phyloP scores from a whole-genome alignment of 2,888 invertebrate species.

The Troglohyphantes excavatus region DNA sequence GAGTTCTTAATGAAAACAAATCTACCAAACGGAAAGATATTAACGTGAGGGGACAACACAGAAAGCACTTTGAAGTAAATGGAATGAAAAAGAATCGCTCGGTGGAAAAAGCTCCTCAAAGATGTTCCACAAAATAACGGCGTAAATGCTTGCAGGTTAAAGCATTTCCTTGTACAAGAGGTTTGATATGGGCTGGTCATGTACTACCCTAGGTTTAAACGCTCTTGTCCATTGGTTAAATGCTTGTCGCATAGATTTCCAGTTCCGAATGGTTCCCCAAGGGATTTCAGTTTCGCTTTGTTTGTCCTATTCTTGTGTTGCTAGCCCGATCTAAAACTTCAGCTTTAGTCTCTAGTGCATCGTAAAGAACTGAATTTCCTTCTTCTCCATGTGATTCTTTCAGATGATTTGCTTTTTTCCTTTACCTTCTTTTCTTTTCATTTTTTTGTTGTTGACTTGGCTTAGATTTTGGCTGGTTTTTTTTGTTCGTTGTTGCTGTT shows the following conservation, averaged over 20 bases:
- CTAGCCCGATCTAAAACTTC: slow-evolving; percentile 57
- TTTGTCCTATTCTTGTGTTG: slow-evolving; percentile 59
- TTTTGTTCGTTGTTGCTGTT: slow-evolving; percentile 50
- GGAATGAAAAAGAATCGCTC: slow-evolving; percentile 71
- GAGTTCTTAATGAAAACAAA: slow-evolving; percentile 75
- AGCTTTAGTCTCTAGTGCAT: slow-evolving; percentile 66
- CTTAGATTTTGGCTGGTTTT: slow-evolving; percentile 35
- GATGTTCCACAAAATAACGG: slow-evolving; percentile 55
- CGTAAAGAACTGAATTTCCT: slow-evolving; percentile 72
- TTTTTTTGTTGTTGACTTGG: slow-evolving; percentile 39
- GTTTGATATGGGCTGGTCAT: slow-evolving; percentile 72
- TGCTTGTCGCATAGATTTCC: slow-evolving; percentile 72
- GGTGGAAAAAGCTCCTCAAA: slow-evolving; percentile 38
- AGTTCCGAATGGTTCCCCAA: slow-evolving; percentile 23
- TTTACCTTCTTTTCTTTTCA: slow-evolving; percentile 46
- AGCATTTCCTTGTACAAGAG: slow-evolving; percentile 77
- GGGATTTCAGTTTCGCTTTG: slow-evolving; percentile 58
- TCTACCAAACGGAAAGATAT: slow-evolving; percentile 73
- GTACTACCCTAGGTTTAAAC: slow-evolving; percentile 73
- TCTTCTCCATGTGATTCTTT: slow-evolving; percentile 66
- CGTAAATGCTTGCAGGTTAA: slow-evolving; percentile 74
- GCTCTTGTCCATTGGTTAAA: slow-evolving; percentile 76
- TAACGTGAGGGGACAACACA: slow-evolving; percentile 65
- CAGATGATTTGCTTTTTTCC: slow-evolving; percentile 71
- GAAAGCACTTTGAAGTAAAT: slow-evolving; percentile 76